phyloP scores from a whole-genome alignment of 2,888 invertebrate species.

The Hydropsyche betteni region DNA sequence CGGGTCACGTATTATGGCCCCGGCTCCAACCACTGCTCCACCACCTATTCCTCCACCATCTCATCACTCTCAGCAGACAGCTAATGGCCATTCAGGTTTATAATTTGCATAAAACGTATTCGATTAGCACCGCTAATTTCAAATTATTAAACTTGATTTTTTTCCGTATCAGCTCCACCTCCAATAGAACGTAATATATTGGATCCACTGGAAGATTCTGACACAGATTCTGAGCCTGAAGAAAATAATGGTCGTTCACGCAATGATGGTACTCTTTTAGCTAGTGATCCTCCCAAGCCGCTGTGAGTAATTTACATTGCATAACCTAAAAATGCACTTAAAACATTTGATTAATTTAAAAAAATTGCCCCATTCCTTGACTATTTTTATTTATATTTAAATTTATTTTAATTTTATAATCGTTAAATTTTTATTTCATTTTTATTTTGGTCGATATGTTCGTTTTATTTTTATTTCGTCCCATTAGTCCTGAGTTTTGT shows the following conservation, averaged over 20 bases:
- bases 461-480: constrained; percentile 55
- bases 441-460: constrained; percentile 25
- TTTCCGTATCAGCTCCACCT: constrained; percentile 54
- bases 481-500: constrained; percentile 83
- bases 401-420: constrained; percentile 52
- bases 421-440: constrained; percentile 53
- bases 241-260: constrained; percentile 81
- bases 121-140: too few species aligned
- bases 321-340: background rate
- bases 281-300: constrained; percentile 96
- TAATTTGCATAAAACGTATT: background rate
- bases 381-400: constrained; percentile 22
- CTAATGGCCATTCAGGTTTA: constrained; percentile 38
- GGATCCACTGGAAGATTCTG: constrained; percentile 76
- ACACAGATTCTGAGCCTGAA: constrained; percentile 84
- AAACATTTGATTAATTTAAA: constrained; percentile 6
- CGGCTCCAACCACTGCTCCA: constrained; percentile 32
- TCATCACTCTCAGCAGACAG: constrained; percentile 38
- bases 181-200: constrained; percentile 68
- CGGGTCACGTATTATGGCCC: constrained; percentile 56
- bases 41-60: constrained; percentile 40
- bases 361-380: background rate
- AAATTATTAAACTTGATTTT: background rate
- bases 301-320: constrained; percentile 73
- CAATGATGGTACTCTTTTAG: constrained; percentile 93